These are phyloP conservation scores for Chalcis sispes DNA, from an alignment of 2,888 invertebrate species.

Conservation along the genomic window DNA sequence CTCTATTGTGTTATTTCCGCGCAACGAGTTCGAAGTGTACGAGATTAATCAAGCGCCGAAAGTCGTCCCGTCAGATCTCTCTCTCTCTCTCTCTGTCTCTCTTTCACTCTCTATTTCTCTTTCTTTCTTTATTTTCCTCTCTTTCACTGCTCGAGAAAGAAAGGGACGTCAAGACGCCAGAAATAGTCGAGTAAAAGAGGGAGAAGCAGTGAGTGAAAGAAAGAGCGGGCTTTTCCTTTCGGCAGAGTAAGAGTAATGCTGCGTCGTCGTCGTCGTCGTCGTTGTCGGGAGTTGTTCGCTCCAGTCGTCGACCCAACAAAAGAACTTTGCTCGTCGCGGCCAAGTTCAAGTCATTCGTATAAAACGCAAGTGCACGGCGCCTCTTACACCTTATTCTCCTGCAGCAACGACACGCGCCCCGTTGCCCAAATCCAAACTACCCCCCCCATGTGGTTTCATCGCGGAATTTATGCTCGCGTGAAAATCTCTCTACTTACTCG, in stretches of 20 bases:
- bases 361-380: conserved; percentile 41
- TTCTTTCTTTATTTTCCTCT: too few relatives aligned
- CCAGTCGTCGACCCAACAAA: conserved; percentile 68
- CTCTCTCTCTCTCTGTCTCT: not conserved
- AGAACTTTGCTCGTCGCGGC: conserved; percentile 72
- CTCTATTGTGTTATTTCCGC: too few relatives aligned
- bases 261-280: too few relatives aligned
- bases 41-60: conserved; percentile 68
- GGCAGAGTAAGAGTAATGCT: not conserved
- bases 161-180: conserved; percentile 68
- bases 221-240: conserved; percentile 32
- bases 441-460: too few relatives aligned
- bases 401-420: too few relatives aligned
- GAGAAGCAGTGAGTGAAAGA: not conserved
- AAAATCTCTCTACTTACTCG: too few relatives aligned
- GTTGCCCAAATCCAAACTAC: too few relatives aligned
- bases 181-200: conserved; percentile 65
- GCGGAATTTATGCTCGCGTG: too few relatives aligned
- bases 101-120: too few relatives aligned
- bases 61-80: not conserved
- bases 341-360: conserved; percentile 72
- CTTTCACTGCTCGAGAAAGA: conserved; percentile 64
- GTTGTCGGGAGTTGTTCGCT: conserved; percentile 68
- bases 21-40: not conserved
- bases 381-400: not conserved